A percentile compares a stretch with the other conserved stretches of the same genome.
These are phyloP conservation scores for Antitype chi DNA, from an alignment of 2,888 invertebrate species.

Conservation along the genomic window DNA sequence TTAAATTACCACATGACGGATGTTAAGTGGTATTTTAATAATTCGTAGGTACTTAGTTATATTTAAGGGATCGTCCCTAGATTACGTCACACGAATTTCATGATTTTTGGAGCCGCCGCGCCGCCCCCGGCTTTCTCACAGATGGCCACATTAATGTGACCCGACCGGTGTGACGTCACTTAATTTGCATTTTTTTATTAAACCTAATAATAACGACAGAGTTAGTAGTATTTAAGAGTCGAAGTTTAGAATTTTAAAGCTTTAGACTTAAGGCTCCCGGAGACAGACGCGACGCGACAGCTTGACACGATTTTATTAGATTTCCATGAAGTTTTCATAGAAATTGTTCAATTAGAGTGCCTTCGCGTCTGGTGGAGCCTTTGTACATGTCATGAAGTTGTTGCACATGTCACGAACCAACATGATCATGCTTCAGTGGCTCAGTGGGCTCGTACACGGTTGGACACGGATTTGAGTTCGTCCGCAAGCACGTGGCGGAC, in stretches of 20 bases:
- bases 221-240: neutral
- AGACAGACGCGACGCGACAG: too few relatives aligned
- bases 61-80: neutral
- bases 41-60: neutral
- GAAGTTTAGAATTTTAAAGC: neutral
- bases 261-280: neutral
- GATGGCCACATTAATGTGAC: neutral
- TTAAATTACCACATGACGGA: neutral
- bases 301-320: too few relatives aligned
- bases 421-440: conserved; percentile 85
- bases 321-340: too few relatives aligned
- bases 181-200: neutral
- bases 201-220: neutral
- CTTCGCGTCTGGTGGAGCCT: too few relatives aligned
- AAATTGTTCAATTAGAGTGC: too few relatives aligned
- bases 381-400: too few relatives aligned
- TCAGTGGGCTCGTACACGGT: conserved; percentile 98
- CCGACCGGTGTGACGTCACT: neutral
- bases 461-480: conserved; percentile 96
- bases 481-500: conserved; percentile 96
- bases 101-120: neutral
- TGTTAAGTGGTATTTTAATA: neutral
- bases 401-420: too few relatives aligned
- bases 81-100: neutral
- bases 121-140: neutral